Evolutionary conservation across 2,888 invertebrate species (phyloP).

Genomic region (Schizaphis graminum): DNA sequence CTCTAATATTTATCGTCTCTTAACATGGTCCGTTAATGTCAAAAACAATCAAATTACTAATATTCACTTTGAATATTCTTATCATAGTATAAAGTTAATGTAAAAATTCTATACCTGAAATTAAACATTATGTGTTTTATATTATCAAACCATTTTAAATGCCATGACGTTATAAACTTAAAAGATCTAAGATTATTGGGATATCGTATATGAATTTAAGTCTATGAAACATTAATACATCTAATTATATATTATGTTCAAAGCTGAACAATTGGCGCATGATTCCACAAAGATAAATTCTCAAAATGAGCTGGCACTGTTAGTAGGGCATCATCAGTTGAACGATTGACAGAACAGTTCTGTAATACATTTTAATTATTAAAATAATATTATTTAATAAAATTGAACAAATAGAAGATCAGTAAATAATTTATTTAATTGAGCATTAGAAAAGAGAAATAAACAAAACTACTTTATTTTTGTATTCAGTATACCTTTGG

Average conservation of each 20-base stretch:
- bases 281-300: conserved; percentile 71
- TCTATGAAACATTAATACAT: conserved; percentile 33
- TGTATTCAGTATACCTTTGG: conserved; percentile 75
- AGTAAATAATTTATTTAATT: neutral
- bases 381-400: conserved; percentile 18
- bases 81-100: conserved; percentile 24
- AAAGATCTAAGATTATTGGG: conserved; percentile 38
- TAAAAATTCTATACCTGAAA: conserved; percentile 19
- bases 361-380: conserved; percentile 71
- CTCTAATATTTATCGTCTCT: conserved; percentile 22
- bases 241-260: conserved; percentile 52
- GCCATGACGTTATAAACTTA: conserved; percentile 24
- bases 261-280: conserved; percentile 59
- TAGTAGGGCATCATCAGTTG: conserved; percentile 79
- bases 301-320: conserved; percentile 85
- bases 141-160: conserved; percentile 57
- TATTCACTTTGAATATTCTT: conserved; percentile 41
- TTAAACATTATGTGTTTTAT: conserved; percentile 18
- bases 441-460: neutral
- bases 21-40: conserved; percentile 27
- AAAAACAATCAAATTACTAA: conserved; percentile 27
- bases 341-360: conserved; percentile 80
- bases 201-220: conserved; percentile 15
- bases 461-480: neutral
- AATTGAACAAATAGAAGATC: neutral